phyloP scores from a whole-genome alignment of 2,888 invertebrate species.

The Apamea epomidion region DNA sequence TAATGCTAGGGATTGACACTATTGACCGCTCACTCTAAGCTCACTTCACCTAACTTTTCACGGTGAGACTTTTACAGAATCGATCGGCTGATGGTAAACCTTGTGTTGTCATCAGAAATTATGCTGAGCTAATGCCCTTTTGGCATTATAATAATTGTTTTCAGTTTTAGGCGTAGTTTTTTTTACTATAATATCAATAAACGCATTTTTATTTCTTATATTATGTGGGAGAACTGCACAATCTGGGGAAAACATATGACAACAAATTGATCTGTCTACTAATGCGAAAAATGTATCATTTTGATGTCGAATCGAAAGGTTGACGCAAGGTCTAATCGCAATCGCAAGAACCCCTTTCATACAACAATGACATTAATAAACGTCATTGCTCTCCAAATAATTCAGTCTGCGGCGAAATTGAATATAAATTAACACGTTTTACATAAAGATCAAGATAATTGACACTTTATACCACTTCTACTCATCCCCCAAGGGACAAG shows the following conservation, averaged over 20 bases:
- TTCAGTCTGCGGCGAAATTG: slow-evolving; percentile 41
- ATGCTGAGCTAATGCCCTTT: too few relatives aligned
- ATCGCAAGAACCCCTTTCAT: not conserved
- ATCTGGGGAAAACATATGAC: not conserved
- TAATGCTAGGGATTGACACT: too few relatives aligned
- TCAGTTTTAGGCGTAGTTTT: too few relatives aligned
- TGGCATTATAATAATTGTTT: too few relatives aligned
- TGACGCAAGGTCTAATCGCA: not conserved
- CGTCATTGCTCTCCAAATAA: slow-evolving; percentile 39
- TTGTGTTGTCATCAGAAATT: too few relatives aligned
- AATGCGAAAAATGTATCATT: not conserved
- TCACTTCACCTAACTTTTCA: too few relatives aligned
- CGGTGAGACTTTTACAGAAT: too few relatives aligned
- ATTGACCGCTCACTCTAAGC: too few relatives aligned
- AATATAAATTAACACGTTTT: slow-evolving; percentile 52
- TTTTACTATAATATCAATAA: too few relatives aligned
- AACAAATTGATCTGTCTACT: not conserved
- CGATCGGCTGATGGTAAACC: too few relatives aligned
- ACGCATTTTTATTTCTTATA: too few relatives aligned
- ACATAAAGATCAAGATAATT: slow-evolving; percentile 57
- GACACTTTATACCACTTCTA: slow-evolving; percentile 51
- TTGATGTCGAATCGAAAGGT: not conserved
- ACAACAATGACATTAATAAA: slow-evolving; percentile 29
- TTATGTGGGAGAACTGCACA: not conserved
- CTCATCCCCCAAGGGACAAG: slow-evolving; percentile 35